phyloP scores from a whole-genome alignment of 1,140 invertebrate species.

The Drosophila quadrilineata region DNA sequence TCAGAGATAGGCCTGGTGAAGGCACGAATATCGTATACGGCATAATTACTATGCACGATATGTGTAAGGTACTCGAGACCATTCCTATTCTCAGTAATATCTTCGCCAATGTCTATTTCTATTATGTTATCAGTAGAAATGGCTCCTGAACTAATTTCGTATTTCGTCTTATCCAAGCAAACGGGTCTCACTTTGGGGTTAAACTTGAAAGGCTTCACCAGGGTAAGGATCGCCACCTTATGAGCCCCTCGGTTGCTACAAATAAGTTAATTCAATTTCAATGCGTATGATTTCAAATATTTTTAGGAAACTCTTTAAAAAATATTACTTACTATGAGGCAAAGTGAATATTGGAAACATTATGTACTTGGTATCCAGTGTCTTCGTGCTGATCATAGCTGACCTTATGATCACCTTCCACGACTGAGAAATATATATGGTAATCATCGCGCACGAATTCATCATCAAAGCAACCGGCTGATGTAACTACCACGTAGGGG shows the following conservation, averaged over 20 bases:
- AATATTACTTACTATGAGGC: conserved; percentile 11
- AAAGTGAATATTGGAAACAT: conserved; percentile 3
- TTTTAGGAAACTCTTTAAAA: not conserved
- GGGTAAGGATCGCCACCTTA: not conserved
- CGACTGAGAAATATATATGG: not conserved
- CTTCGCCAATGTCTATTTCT: too few species aligned
- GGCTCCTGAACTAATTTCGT: too few species aligned
- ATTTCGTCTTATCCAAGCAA: not conserved
- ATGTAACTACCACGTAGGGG: conserved; percentile 25
- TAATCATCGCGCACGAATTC: not conserved
- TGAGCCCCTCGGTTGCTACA: not conserved
- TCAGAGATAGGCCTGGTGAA: not conserved
- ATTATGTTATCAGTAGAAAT: too few species aligned
- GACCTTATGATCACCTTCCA: not conserved
- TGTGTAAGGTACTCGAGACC: too few species aligned
- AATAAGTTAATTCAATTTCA: not conserved
- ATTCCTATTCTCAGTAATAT: too few species aligned
- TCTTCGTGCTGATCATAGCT: not conserved
- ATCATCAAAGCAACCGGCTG: not conserved
- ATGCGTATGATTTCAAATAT: not conserved
- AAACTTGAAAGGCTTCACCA: conserved; percentile 8
- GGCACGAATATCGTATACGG: not conserved
- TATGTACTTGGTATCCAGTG: conserved; percentile 22
- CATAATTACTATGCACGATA: not conserved
- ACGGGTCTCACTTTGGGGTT: conserved; percentile 1